These are phyloP conservation scores for Micronisus gabar DNA, from an alignment of 2,113 vertebrate species.

Conservation along the genomic window DNA sequence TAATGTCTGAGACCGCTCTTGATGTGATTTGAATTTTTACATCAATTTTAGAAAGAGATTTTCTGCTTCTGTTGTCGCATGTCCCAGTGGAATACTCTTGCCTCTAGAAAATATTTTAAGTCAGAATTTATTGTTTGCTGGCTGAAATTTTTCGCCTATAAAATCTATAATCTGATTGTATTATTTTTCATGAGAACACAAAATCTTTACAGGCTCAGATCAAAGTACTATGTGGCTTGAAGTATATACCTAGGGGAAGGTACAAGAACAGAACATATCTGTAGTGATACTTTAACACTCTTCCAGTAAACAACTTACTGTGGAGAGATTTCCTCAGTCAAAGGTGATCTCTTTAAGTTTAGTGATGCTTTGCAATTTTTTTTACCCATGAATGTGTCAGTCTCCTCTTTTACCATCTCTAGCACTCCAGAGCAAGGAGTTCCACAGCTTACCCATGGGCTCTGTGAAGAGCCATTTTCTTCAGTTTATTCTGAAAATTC, in stretches of 20 bases:
- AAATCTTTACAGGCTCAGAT: not conserved
- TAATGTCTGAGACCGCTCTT: not conserved
- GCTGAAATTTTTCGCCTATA: not conserved
- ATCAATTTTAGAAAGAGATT: not conserved
- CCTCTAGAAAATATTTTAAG: not conserved
- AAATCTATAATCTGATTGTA: not conserved
- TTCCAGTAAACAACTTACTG: not conserved
- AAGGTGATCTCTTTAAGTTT: not conserved
- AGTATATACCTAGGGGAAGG: not conserved
- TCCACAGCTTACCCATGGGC: not conserved
- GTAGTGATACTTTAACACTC: not conserved
- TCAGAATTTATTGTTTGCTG: not conserved
- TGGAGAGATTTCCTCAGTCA: not conserved
- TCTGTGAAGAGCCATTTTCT: not conserved
- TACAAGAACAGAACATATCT: not conserved
- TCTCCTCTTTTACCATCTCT: not conserved
- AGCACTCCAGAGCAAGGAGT: not conserved
- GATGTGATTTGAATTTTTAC: not conserved
- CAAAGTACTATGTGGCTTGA: not conserved
- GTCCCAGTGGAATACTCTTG: not conserved
- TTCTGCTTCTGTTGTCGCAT: not conserved
- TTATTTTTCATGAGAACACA: conserved; percentile 25
- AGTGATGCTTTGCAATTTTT: not conserved
- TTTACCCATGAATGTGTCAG: rapidly evolving
- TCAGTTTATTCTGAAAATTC: not conserved